phyloP scores from a whole-genome alignment of 2,888 invertebrate genomes.

The Eupsilia transversa region DNA sequence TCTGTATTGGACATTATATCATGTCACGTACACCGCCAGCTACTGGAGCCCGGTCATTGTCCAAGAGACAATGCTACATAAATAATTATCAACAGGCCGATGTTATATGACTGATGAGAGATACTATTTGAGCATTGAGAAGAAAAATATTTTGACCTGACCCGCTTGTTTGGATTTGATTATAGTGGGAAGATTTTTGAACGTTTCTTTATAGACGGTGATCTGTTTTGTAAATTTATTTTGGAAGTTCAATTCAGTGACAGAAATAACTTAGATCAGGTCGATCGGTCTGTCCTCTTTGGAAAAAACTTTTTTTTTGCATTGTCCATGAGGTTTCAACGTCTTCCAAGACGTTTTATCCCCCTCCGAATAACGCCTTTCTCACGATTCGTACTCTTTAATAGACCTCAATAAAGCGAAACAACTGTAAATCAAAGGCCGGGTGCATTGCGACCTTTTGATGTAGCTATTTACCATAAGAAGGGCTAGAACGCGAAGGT shows the following conservation, averaged over 20 bases:
- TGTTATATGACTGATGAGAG: conserved; percentile 58
- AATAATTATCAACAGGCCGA: conserved; percentile 74
- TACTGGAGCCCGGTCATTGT: conserved; percentile 74
- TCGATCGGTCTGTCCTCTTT: background rate
- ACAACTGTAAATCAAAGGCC: conserved; percentile 87
- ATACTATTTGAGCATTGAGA: conserved; percentile 38
- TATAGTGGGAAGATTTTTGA: conserved; percentile 34
- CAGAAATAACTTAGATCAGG: background rate
- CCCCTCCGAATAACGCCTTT: conserved; percentile 82
- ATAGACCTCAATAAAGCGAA: conserved; percentile 85
- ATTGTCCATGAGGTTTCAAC: conserved; percentile 54
- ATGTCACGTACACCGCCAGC: conserved; percentile 72
- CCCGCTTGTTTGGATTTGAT: conserved; percentile 11
- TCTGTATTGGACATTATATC: conserved; percentile 54
- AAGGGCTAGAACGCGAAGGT: conserved; percentile 89
- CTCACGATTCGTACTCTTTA: conserved; percentile 87
- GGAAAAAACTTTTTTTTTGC: background rate
- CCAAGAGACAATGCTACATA: conserved; percentile 80
- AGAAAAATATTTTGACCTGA: conserved; percentile 60
- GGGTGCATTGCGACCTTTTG: conserved; percentile 85
- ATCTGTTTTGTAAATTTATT: background rate
- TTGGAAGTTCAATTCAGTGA: background rate
- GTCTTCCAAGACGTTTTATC: conserved; percentile 81
- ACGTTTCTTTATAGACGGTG: background rate
- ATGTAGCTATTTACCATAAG: conserved; percentile 85